Conservation (phyloP, 1,140 invertebrate genomes). For the Drosophila sechellia region DNA sequence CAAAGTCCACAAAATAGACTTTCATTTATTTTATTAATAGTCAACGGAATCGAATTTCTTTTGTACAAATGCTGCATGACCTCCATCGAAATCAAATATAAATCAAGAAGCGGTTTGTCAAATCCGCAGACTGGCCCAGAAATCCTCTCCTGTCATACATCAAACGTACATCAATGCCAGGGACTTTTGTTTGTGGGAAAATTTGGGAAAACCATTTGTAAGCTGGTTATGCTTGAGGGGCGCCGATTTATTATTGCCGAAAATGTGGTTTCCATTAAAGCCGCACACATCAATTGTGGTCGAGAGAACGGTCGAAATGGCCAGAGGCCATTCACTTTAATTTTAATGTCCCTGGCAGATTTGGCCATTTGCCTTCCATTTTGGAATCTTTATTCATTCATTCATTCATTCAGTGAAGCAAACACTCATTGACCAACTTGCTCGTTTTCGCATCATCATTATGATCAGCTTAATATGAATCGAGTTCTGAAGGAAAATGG, state of each 20-base stretch:
- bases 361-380: slow-evolving; percentile 9
- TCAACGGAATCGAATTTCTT: not conserved
- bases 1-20: not conserved
- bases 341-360: slow-evolving; percentile 54
- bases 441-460: slow-evolving; percentile 46
- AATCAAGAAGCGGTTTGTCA: slow-evolving; percentile 32
- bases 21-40: not conserved
- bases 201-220: slow-evolving; percentile 15
- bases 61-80: slow-evolving; percentile 6
- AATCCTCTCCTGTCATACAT: slow-evolving; percentile 32
- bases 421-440: slow-evolving; percentile 30
- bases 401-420: slow-evolving; percentile 50
- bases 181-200: slow-evolving; percentile 3
- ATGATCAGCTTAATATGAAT: slow-evolving; percentile 69
- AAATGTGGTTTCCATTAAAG: slow-evolving; percentile 74
- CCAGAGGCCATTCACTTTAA: slow-evolving; percentile 59
- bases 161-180: slow-evolving; percentile 39
- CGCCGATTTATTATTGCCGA: slow-evolving; percentile 48
- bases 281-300: slow-evolving; percentile 63
- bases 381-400: slow-evolving; percentile 50
- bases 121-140: slow-evolving; percentile 13
- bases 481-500: slow-evolving; percentile 9
- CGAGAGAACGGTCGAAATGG: slow-evolving; percentile 12
- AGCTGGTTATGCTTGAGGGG: slow-evolving; percentile 21
- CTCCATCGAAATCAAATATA: slow-evolving; percentile 30